phyloP scores from a whole-genome alignment of 30 jellyfish, hydroid and myxozoan genomes.

The Pelagia noctiluca region DNA sequence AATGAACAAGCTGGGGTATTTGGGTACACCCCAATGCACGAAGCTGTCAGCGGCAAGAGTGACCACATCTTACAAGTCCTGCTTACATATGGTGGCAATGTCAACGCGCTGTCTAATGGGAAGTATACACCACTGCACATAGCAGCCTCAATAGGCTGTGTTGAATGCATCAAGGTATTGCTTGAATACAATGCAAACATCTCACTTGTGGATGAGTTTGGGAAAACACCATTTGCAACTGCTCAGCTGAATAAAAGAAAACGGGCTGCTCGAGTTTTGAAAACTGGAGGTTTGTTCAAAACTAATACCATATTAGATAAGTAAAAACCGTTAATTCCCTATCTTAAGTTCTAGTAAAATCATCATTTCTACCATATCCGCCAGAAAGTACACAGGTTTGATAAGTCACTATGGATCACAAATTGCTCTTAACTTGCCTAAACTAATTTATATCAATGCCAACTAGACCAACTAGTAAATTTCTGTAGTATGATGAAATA shows the following conservation, averaged over 20 bases:
- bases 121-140: constrained; percentile 92
- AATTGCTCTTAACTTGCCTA: too few relatives aligned
- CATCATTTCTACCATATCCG: neutral
- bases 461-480: too few relatives aligned
- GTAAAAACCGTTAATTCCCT: neutral
- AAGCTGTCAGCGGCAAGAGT: constrained; percentile 82
- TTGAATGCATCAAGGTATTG: constrained; percentile 76
- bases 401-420: too few relatives aligned
- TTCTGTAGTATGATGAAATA: too few relatives aligned
- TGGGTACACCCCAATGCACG: constrained; percentile 96
- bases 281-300: constrained; percentile 65
- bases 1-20: constrained; percentile 90
- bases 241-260: constrained; percentile 77
- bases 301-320: neutral
- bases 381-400: too few relatives aligned
- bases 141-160: constrained; percentile 96
- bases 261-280: constrained; percentile 76
- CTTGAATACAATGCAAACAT: constrained; percentile 76
- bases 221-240: constrained; percentile 84
- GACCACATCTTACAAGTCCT: constrained; percentile 74
- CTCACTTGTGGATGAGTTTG: constrained; percentile 77
- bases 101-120: constrained; percentile 84
- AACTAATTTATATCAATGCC: too few relatives aligned
- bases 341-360: neutral
- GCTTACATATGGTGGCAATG: constrained; percentile 88